Conservation (phyloP, 2,888 invertebrate species). For the Habroteleia sp. region DNA sequence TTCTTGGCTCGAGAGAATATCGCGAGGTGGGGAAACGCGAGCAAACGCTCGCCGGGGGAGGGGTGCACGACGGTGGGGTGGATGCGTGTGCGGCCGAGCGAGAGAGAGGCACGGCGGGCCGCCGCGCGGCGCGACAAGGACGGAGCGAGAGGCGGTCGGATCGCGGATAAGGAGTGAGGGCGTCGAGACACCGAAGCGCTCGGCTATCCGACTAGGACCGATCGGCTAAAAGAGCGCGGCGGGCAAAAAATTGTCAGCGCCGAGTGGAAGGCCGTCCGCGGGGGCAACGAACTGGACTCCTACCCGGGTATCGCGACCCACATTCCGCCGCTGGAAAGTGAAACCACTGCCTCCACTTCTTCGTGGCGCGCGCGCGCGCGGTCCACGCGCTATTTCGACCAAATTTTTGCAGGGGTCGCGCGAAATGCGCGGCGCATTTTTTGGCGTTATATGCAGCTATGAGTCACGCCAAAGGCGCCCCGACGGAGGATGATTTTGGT, state of each 20-base stretch:
- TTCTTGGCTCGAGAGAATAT: slow-evolving; percentile 71
- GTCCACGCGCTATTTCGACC: slow-evolving; percentile 38
- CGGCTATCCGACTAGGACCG: slow-evolving; percentile 67
- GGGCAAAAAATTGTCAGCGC: slow-evolving; percentile 75
- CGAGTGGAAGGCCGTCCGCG: slow-evolving; percentile 83
- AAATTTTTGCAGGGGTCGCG: slow-evolving; percentile 11
- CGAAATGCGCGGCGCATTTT: no score
- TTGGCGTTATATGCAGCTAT: no score
- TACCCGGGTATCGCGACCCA: slow-evolving; percentile 81
- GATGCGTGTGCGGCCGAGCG: slow-evolving; percentile 7
- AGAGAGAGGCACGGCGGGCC: slow-evolving; percentile 5
- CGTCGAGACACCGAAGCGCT: slow-evolving; percentile 41
- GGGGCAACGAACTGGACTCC: slow-evolving; percentile 84
- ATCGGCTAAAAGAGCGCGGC: slow-evolving; percentile 47
- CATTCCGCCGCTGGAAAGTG: slow-evolving; percentile 81
- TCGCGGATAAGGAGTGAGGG: slow-evolving; percentile 43
- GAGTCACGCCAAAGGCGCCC: no score
- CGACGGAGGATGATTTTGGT: no score
- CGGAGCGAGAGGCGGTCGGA: slow-evolving; percentile 6
- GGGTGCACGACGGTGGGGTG: slow-evolving; percentile 24
- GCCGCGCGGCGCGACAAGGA: neutral
- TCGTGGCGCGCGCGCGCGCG: slow-evolving; percentile 42
- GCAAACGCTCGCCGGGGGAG: slow-evolving; percentile 42
- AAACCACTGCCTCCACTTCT: slow-evolving; percentile 78
- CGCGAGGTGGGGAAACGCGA: slow-evolving; percentile 59